These are phyloP conservation scores for Pelagia noctiluca DNA, from an alignment of 30 jellyfish, hydroid and myxozoan species.

Conservation along the genomic window DNA sequence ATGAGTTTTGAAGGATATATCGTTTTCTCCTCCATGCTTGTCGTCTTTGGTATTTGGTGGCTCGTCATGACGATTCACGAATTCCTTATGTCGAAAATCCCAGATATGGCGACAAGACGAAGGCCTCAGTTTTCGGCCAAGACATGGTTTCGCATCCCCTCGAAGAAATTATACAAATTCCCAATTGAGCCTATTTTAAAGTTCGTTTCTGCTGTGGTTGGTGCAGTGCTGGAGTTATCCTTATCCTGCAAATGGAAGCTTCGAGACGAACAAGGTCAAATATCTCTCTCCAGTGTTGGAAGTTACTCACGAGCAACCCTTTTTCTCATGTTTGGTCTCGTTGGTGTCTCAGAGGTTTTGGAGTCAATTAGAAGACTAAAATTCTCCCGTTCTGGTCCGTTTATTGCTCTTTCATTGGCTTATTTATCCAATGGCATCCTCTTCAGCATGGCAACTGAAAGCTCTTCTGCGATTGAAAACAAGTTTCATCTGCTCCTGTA, in stretches of 20 bases:
- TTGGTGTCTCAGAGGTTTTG: conserved; percentile 48
- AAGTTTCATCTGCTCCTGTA: conserved; percentile 5
- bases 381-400: conserved; percentile 32
- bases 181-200: conserved; percentile 55
- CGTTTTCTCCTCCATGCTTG: conserved; percentile 23
- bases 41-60: conserved; percentile 64
- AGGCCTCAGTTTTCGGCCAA: conserved; percentile 40
- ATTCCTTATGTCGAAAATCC: conserved; percentile 51
- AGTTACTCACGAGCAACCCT: conserved; percentile 38
- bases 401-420: conserved; percentile 23
- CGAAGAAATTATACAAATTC: neutral
- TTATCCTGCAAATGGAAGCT: conserved; percentile 33
- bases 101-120: conserved; percentile 57
- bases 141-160: conserved; percentile 59
- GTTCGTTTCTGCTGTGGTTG: conserved; percentile 18
- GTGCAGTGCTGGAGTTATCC: conserved; percentile 33
- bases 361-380: conserved; percentile 27
- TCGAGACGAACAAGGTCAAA: conserved; percentile 20
- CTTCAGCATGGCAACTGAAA: neutral
- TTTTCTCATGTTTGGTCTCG: conserved; percentile 36
- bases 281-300: conserved; percentile 5
- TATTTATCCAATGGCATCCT: conserved; percentile 37
- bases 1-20: conserved; percentile 40
- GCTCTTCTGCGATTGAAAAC: neutral
- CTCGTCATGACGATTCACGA: conserved; percentile 37